Conservation (phyloP, 2,888 invertebrate genomes). For the Spicauda simplicius region DNA sequence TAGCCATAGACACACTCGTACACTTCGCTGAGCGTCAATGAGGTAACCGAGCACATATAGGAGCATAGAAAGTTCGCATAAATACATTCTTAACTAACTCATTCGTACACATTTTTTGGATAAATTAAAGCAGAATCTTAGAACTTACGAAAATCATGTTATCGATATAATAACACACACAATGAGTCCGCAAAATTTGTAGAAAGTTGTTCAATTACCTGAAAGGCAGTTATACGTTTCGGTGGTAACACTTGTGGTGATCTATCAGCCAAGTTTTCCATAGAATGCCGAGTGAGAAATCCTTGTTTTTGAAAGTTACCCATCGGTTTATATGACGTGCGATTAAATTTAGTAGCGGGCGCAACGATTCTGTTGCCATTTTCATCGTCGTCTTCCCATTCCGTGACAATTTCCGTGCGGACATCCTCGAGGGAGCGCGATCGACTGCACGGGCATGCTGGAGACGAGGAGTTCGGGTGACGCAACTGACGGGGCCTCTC, state of each 20-base stretch:
- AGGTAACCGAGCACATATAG: conserved; percentile 59
- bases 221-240: conserved; percentile 82
- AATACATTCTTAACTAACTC: conserved; percentile 47
- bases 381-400: conserved; percentile 87
- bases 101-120: conserved; percentile 42
- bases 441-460: conserved; percentile 86
- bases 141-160: conserved; percentile 41
- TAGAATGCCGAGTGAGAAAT: conserved; percentile 86
- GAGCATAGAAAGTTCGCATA: conserved; percentile 70
- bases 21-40: conserved; percentile 66
- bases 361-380: conserved; percentile 86
- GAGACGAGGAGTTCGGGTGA: conserved; percentile 59
- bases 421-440: conserved; percentile 91
- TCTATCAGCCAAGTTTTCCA: conserved; percentile 88
- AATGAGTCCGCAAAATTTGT: conserved; percentile 58
- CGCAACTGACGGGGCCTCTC: conserved; percentile 78
- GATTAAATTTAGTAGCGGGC: conserved; percentile 78
- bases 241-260: conserved; percentile 78
- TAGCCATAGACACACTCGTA: conserved; percentile 51
- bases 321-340: conserved; percentile 67
- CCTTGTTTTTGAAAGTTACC: conserved; percentile 73
- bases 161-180: conserved; percentile 54
- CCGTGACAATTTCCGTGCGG: conserved; percentile 86
- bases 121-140: conserved; percentile 45
- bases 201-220: conserved; percentile 80